Conservation (phyloP, 1,140 invertebrate genomes). For the Venustaconcha ellipsiformis region DNA sequence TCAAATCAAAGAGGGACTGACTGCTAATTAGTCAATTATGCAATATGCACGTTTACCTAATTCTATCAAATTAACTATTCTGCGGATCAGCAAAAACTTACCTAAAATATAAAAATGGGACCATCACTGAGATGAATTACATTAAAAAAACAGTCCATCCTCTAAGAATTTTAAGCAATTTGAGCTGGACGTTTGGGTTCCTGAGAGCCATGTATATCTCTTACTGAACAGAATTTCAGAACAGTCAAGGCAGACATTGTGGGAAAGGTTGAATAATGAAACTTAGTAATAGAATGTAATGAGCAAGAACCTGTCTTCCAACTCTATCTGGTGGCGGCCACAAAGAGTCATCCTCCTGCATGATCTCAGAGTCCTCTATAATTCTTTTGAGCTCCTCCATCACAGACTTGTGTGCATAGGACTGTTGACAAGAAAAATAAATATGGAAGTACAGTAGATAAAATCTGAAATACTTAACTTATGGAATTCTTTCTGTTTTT, state of each 20-base stretch:
- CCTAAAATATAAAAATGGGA: no score
- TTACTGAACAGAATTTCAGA: neutral
- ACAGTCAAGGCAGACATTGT: neutral
- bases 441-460: constrained; percentile 5
- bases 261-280: neutral
- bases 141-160: neutral
- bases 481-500: no score
- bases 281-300: neutral
- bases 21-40: no score
- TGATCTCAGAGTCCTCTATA: constrained; percentile 98
- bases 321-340: constrained; percentile 82
- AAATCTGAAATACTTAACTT: neutral
- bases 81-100: no score
- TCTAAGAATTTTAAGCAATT: neutral
- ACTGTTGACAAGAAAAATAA: constrained; percentile 68
- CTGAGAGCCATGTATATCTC: neutral
- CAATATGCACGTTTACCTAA: no score
- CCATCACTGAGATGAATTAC: no score
- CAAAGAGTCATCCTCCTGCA: constrained; percentile 96
- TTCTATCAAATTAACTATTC: no score
- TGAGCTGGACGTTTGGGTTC: neutral
- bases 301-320: constrained; percentile 77
- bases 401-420: constrained; percentile 95
- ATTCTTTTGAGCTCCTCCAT: constrained; percentile 99
- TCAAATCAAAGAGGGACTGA: no score